Percentiles rank a stretch among this genome's conserved stretches.
These are phyloP conservation scores for Drosophila repletoides DNA, from an alignment of 1,140 invertebrate genomes.

Conservation along the genomic window DNA sequence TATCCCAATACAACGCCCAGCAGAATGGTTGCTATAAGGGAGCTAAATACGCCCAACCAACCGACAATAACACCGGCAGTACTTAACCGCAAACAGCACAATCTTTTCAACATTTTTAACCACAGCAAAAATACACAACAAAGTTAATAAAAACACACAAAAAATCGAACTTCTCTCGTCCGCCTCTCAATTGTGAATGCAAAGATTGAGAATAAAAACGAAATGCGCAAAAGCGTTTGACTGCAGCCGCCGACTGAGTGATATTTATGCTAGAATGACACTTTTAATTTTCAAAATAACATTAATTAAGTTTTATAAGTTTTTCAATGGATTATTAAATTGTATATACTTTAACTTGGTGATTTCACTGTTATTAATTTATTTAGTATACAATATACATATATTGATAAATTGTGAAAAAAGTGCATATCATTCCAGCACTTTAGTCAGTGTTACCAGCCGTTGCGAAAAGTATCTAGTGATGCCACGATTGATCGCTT, in stretches of 20 bases:
- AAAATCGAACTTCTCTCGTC: background rate
- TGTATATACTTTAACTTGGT: too few species aligned
- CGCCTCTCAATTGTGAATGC: constrained; percentile 4
- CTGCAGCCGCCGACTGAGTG: too few species aligned
- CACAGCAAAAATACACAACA: background rate
- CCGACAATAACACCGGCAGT: constrained; percentile 58
- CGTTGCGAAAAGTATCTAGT: too few species aligned
- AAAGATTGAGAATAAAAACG: background rate
- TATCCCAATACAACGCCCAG: constrained; percentile 14
- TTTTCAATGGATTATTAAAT: too few species aligned
- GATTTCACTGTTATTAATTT: too few species aligned
- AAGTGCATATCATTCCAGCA: too few species aligned
- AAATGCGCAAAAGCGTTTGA: background rate
- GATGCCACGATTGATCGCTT: too few species aligned
- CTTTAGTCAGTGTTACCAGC: too few species aligned
- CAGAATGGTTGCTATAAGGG: constrained; percentile 24
- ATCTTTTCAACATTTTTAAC: constrained; percentile 46
- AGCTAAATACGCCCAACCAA: constrained; percentile 47
- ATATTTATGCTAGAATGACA: background rate
- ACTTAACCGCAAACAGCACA: constrained; percentile 53
- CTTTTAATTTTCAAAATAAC: background rate
- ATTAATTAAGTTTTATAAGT: too few species aligned
- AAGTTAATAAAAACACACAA: background rate
- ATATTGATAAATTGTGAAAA: too few species aligned
- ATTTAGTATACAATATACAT: too few species aligned